These are phyloP conservation scores for Peromyscus californicus DNA, from an alignment of 2,113 vertebrate genomes.

Conservation along the genomic window DNA sequence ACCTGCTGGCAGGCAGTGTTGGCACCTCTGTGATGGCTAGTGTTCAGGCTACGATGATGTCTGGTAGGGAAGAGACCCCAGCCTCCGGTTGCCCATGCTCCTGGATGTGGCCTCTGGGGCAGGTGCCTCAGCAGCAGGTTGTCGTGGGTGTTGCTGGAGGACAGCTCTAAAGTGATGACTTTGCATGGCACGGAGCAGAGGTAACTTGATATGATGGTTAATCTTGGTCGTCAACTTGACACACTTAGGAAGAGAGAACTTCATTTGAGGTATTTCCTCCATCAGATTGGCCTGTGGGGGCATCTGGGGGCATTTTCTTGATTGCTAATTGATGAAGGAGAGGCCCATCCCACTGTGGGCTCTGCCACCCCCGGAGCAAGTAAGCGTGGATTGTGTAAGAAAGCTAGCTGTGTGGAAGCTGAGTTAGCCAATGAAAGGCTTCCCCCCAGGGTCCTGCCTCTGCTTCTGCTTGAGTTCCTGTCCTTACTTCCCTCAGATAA, in stretches of 20 bases:
- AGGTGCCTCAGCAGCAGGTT: neutral
- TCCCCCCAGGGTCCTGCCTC: neutral
- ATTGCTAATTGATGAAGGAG: neutral
- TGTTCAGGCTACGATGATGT: neutral
- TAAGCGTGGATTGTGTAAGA: neutral
- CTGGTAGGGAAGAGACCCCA: neutral
- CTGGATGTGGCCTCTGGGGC: too few relatives aligned
- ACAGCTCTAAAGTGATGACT: too few relatives aligned
- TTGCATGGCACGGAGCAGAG: neutral
- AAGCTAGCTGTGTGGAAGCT: neutral
- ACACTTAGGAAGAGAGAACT: neutral
- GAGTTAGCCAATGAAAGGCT: too few relatives aligned
- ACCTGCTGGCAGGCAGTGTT: neutral
- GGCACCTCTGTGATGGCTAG: rapidly evolving
- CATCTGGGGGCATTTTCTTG: neutral
- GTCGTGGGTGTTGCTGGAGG: rapidly evolving
- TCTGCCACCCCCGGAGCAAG: neutral
- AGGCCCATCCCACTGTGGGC: neutral
- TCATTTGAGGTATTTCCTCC: neutral
- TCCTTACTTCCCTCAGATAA: neutral
- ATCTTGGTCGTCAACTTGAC: neutral
- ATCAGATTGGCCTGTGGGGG: neutral
- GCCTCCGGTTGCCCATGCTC: too few relatives aligned
- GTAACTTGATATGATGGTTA: neutral
- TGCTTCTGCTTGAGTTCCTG: too few relatives aligned